These are phyloP conservation scores for Tenthredo mesomela DNA, from an alignment of 2,888 invertebrate species.

Conservation along the genomic window DNA sequence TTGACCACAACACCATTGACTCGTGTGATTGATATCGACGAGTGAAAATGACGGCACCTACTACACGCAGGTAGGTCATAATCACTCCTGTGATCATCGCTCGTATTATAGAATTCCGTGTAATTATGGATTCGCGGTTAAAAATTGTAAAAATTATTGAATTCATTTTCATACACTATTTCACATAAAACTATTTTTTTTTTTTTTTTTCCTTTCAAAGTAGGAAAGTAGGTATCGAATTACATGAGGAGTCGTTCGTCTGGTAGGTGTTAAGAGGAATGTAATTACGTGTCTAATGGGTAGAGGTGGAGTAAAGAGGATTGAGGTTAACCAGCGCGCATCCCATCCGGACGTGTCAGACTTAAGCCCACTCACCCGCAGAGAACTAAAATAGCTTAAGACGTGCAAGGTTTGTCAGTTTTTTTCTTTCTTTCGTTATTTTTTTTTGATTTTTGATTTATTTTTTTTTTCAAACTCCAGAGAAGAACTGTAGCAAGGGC, in stretches of 20 bases:
- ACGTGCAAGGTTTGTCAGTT: background rate
- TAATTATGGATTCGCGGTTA: background rate
- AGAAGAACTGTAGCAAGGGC: constrained; percentile 6
- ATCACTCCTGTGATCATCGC: background rate
- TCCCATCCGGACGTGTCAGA: constrained; percentile 49
- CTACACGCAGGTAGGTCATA: background rate
- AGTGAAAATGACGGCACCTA: constrained; percentile 30
- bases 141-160: background rate
- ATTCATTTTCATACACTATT: background rate
- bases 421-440: background rate
- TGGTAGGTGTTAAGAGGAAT: constrained; percentile 36
- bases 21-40: constrained; percentile 28
- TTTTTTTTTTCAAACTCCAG: background rate
- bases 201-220: background rate
- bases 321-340: constrained; percentile 48
- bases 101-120: background rate
- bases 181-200: background rate
- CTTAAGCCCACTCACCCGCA: constrained; percentile 30
- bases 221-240: constrained; percentile 37
- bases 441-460: background rate
- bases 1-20: constrained; percentile 9
- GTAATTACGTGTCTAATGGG: constrained; percentile 49
- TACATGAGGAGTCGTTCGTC: constrained; percentile 8
- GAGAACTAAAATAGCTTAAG: constrained; percentile 45
- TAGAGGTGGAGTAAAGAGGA: constrained; percentile 40